phyloP scores from a whole-genome alignment of 2,113 vertebrate species.

The Trematomus loennbergii region DNA sequence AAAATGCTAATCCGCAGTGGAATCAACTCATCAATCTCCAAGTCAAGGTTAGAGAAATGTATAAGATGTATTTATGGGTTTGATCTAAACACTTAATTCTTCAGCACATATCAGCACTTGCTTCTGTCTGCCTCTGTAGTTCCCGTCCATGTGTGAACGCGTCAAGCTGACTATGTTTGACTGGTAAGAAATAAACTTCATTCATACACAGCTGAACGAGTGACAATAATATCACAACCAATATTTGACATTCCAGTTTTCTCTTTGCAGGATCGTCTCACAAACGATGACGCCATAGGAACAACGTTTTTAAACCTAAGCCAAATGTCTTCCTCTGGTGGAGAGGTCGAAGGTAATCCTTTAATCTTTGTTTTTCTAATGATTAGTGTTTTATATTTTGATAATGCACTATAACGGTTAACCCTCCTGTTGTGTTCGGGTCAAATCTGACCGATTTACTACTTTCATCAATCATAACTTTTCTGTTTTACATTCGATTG shows the following conservation, averaged over 20 bases:
- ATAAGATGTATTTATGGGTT: neutral
- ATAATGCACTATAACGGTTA: neutral
- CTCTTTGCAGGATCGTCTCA: constrained; percentile 89
- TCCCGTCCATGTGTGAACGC: constrained; percentile 96
- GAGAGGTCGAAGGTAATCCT: constrained; percentile 90
- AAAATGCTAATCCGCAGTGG: constrained; percentile 98
- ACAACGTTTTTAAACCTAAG: constrained; percentile 91
- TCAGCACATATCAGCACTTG: neutral
- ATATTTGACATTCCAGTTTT: constrained; percentile 10
- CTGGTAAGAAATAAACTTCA: constrained; percentile 84
- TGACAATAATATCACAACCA: neutral
- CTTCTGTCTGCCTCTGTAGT: constrained; percentile 82
- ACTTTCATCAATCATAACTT: too few relatives aligned
- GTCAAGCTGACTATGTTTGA: constrained; percentile 92
- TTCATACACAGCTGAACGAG: neutral
- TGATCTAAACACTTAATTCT: neutral
- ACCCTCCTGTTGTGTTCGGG: neutral
- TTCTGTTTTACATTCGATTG: too few relatives aligned
- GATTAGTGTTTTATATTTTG: neutral
- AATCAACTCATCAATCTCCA: constrained; percentile 93
- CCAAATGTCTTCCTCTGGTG: constrained; percentile 93
- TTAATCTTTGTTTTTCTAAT: neutral
- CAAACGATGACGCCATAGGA: constrained; percentile 92
- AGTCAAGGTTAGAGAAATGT: constrained; percentile 88
- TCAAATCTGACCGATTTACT: too few relatives aligned